phyloP scores from a whole-genome alignment of 1,140 invertebrate genomes.

The Drosophila yakuba region DNA sequence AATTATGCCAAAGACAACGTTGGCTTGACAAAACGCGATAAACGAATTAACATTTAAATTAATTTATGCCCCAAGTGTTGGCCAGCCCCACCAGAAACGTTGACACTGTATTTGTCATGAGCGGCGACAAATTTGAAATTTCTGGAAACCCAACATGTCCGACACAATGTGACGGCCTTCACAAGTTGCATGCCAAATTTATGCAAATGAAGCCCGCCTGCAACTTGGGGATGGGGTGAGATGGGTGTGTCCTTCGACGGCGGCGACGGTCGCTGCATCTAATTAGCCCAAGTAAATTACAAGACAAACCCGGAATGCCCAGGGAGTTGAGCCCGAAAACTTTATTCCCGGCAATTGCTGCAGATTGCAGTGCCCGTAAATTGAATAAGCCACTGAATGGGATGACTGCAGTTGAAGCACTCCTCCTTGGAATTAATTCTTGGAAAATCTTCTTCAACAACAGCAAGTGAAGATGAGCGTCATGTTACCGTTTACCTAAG shows the following conservation, averaged over 20 bases:
- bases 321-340: constrained; percentile 14
- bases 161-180: constrained; percentile 33
- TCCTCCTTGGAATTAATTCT: background rate
- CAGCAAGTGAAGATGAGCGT: background rate
- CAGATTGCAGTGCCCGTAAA: constrained; percentile 24
- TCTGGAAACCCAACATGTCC: constrained; percentile 25
- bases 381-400: constrained; percentile 32
- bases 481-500: background rate
- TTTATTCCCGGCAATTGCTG: constrained; percentile 8
- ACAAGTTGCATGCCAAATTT: constrained; percentile 60
- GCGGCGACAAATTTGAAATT: constrained; percentile 20
- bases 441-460: background rate
- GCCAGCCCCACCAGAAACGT: constrained; percentile 22
- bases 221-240: constrained; percentile 33
- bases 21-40: constrained; percentile 67
- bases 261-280: constrained; percentile 63
- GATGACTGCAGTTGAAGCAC: background rate
- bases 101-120: constrained; percentile 54
- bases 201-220: constrained; percentile 59
- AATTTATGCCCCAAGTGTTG: constrained; percentile 66
- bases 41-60: constrained; percentile 82
- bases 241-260: constrained; percentile 40
- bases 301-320: constrained; percentile 21
- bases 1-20: constrained; percentile 61
- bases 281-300: constrained; percentile 56